Evolutionary conservation across 2,797 vertebrate genomes (phyloP).

Genomic region (Picus viridis): DNA sequence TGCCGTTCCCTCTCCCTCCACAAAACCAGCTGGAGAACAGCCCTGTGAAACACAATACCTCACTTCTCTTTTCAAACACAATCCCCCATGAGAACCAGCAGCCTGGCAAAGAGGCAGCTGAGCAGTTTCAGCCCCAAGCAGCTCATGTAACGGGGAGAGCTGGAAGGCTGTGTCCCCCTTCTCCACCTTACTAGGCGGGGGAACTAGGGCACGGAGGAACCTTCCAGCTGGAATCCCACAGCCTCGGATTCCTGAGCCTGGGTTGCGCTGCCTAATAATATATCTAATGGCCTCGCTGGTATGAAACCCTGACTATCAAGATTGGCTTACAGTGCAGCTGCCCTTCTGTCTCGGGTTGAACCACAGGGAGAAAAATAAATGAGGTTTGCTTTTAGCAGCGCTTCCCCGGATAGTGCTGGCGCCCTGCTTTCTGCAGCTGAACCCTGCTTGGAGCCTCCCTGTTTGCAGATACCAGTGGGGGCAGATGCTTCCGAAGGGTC

Average conservation of each 20-base stretch:
- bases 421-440: background rate
- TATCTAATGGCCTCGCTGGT: background rate
- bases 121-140: background rate
- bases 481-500: background rate
- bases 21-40: background rate
- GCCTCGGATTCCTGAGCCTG: conserved; percentile 6
- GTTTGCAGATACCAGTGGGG: background rate
- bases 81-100: background rate
- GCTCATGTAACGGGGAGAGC: background rate
- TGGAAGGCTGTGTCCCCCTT: background rate
- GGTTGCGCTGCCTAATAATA: background rate
- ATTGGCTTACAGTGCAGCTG: conserved; percentile 31
- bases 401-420: background rate
- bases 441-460: background rate
- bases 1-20: background rate
- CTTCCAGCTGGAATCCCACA: conserved; percentile 36
- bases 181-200: background rate
- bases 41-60: background rate
- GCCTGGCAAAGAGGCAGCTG: background rate
- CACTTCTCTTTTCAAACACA: background rate
- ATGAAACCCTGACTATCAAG: background rate
- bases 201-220: background rate
- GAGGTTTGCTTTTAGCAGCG: background rate
- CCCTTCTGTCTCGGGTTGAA: background rate
- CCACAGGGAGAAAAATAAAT: rapidly evolving